These are phyloP conservation scores for Fragum whitleyi DNA, from an alignment of 2,888 invertebrate genomes.

Conservation along the genomic window DNA sequence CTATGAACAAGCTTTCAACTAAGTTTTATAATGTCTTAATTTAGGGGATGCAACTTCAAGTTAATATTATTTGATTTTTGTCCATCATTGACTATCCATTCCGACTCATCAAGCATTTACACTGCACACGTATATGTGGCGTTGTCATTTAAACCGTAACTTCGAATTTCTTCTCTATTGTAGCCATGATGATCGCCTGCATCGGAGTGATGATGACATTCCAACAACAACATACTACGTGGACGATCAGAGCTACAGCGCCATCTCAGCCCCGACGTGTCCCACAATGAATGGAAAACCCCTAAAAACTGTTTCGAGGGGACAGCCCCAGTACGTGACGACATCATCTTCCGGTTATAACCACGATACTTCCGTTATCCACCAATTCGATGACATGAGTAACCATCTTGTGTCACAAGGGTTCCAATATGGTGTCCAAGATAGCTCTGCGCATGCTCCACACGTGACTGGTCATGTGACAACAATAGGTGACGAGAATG, in stretches of 20 bases:
- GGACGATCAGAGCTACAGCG: conserved; percentile 35
- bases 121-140: too few species aligned
- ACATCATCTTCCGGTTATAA: background rate
- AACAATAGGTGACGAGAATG: conserved; percentile 29
- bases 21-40: too few species aligned
- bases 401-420: background rate
- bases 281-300: conserved; percentile 43
- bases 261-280: conserved; percentile 40
- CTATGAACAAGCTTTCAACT: too few species aligned
- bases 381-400: background rate
- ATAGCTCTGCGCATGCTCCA: conserved; percentile 28
- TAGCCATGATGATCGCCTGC: conserved; percentile 29
- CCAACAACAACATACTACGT: conserved; percentile 30
- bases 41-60: too few species aligned
- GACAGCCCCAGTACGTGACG: background rate
- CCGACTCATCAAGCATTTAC: too few species aligned
- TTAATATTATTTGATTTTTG: too few species aligned
- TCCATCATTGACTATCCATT: too few species aligned
- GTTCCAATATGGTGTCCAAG: background rate
- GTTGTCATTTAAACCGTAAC: too few species aligned
- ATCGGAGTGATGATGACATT: conserved; percentile 37
- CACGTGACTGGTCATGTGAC: conserved; percentile 13
- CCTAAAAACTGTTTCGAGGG: conserved; percentile 5
- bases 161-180: background rate
- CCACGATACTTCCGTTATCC: background rate